Evolutionary conservation across 2,113 vertebrate genomes (phyloP).

Genomic region (Uria lomvia): DNA sequence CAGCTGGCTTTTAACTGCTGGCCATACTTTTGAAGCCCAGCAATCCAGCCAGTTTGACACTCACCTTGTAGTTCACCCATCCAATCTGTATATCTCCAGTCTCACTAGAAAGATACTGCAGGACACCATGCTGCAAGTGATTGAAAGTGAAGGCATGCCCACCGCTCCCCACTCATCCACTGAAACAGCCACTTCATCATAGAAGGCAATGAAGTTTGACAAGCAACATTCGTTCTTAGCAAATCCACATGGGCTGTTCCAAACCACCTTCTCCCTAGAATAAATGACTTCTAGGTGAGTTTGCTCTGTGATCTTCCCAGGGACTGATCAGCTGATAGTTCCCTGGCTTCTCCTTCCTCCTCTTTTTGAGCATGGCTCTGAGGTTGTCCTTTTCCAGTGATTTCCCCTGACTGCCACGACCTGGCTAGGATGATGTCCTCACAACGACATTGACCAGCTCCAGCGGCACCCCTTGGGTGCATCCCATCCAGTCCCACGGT

Average conservation of each 20-base stretch:
- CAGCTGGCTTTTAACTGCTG: neutral
- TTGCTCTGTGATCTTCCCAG: neutral
- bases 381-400: neutral
- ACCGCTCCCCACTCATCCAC: neutral
- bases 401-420: neutral
- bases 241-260: neutral
- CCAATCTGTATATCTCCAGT: neutral
- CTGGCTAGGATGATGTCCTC: neutral
- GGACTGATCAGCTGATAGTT: neutral
- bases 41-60: neutral
- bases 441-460: neutral
- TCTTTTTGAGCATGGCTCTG: neutral
- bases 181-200: neutral
- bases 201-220: neutral
- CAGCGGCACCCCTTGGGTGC: rapidly evolving
- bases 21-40: neutral
- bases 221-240: neutral
- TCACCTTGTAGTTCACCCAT: neutral
- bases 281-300: neutral
- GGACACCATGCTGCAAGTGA: neutral
- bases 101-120: neutral
- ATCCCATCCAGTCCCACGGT: neutral
- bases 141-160: neutral
- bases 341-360: neutral
- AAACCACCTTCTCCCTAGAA: neutral